A percentile compares a stretch with the other conserved stretches of the same genome.
These are phyloP conservation scores for Solen grandis DNA, from an alignment of 1,140 invertebrate genomes.

Conservation along the genomic window DNA sequence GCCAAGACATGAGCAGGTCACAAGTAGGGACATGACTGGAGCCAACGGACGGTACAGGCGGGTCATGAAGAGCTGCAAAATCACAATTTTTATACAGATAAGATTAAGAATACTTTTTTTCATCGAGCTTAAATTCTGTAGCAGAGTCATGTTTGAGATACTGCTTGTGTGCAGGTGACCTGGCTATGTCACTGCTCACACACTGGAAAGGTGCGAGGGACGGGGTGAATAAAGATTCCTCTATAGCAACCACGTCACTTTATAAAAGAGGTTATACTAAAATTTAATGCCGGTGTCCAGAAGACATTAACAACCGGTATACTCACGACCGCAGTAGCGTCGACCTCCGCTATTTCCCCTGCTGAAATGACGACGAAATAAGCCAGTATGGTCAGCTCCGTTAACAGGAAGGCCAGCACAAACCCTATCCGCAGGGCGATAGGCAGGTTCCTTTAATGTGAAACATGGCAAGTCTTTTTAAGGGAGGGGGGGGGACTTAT, in stretches of 20 bases:
- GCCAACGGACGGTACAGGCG: slow-evolving; percentile 56
- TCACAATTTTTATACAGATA: not conserved
- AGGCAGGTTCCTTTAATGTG: slow-evolving; percentile 80
- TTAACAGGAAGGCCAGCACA: slow-evolving; percentile 93
- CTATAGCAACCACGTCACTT: no score
- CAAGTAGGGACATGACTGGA: slow-evolving; percentile 56
- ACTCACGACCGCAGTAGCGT: slow-evolving; percentile 94
- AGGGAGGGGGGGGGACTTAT: no score
- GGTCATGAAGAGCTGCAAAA: slow-evolving; percentile 56
- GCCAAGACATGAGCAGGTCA: slow-evolving; percentile 59
- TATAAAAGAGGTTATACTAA: no score
- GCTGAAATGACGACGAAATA: slow-evolving; percentile 93
- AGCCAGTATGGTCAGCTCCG: slow-evolving; percentile 93
- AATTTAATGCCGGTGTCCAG: no score
- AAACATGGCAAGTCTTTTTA: no score
- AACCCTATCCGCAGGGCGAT: slow-evolving; percentile 94
- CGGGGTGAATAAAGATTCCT: no score
- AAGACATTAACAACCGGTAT: not conserved
- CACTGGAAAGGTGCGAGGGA: no score
- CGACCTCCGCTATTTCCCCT: slow-evolving; percentile 90
- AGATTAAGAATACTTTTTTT: not conserved
- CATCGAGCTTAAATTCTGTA: no score
- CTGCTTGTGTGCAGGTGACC: no score
- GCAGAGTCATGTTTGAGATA: no score
- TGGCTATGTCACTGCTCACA: no score